Evolutionary conservation across 2,113 vertebrate species (phyloP).

Genomic region (Recurvirostra avosetta): DNA sequence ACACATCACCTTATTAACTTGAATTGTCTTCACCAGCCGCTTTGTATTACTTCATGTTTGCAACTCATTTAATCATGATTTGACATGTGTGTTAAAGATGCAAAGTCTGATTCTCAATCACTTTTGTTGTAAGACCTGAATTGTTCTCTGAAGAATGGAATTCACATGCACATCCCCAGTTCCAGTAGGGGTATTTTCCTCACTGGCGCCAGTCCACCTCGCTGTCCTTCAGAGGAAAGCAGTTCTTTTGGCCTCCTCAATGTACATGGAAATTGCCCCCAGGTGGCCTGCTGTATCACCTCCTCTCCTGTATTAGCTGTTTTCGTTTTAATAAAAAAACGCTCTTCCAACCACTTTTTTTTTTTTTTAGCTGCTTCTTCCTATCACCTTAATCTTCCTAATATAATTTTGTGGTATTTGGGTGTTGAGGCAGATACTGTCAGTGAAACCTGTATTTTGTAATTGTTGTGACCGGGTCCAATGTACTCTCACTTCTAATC

Average conservation of each 20-base stretch:
- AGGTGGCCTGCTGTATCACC: background rate
- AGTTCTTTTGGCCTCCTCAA: background rate
- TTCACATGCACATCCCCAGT: fast-evolving
- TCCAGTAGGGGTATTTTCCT: background rate
- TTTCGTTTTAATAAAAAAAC: background rate
- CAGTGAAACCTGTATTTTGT: background rate
- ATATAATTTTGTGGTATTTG: background rate
- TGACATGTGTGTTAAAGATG: background rate
- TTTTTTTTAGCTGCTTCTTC: background rate
- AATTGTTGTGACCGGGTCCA: background rate
- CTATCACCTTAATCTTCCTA: background rate
- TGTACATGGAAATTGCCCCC: background rate
- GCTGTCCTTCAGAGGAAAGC: background rate
- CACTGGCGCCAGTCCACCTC: background rate
- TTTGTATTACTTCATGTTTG: background rate
- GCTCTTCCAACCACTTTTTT: background rate
- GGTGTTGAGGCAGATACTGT: background rate
- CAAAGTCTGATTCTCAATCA: background rate
- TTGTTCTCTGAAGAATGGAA: background rate
- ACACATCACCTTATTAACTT: background rate
- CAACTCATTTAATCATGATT: background rate
- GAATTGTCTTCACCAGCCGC: background rate
- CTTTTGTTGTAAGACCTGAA: background rate
- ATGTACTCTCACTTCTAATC: background rate
- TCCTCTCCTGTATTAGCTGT: background rate